Percentiles rank a stretch among this genome's conserved stretches.
These are phyloP conservation scores for Alaudala cheleensis DNA, from an alignment of 2,113 vertebrate species.

Conservation along the genomic window DNA sequence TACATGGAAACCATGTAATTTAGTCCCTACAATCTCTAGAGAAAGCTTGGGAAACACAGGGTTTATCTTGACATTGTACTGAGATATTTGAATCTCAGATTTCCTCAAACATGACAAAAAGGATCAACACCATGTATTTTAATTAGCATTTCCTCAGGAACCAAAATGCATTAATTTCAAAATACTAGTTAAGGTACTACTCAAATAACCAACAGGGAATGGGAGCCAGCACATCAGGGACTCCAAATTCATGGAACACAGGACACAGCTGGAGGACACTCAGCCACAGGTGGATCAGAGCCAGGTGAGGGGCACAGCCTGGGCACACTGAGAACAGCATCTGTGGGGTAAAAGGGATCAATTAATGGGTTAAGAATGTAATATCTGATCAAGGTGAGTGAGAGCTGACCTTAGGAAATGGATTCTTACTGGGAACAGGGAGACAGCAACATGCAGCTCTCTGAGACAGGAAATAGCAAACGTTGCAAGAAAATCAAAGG, in stretches of 20 bases:
- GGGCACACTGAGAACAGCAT: not conserved
- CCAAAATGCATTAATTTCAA: not conserved
- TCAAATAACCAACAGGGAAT: not conserved
- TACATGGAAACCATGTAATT: not conserved
- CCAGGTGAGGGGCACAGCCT: not conserved
- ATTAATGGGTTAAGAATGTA: not conserved
- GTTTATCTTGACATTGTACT: not conserved
- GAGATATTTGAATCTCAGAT: not conserved
- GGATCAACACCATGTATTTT: not conserved
- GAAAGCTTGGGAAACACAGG: not conserved
- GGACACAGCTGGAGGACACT: not conserved
- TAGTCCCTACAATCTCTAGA: not conserved
- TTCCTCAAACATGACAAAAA: not conserved
- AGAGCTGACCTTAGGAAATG: not conserved
- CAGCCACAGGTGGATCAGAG: not conserved
- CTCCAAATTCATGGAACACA: not conserved
- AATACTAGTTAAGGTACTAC: not conserved
- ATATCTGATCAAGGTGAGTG: not conserved
- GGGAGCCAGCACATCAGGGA: fast-evolving
- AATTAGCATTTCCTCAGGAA: not conserved
- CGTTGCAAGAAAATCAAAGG: not conserved
- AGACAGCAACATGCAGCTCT: not conserved
- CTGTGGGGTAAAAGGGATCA: not conserved
- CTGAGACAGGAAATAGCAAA: not conserved
- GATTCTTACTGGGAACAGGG: not conserved